Conservation (phyloP, 2,113 vertebrate genomes). For the Xiphophorus couchianus region DNA sequence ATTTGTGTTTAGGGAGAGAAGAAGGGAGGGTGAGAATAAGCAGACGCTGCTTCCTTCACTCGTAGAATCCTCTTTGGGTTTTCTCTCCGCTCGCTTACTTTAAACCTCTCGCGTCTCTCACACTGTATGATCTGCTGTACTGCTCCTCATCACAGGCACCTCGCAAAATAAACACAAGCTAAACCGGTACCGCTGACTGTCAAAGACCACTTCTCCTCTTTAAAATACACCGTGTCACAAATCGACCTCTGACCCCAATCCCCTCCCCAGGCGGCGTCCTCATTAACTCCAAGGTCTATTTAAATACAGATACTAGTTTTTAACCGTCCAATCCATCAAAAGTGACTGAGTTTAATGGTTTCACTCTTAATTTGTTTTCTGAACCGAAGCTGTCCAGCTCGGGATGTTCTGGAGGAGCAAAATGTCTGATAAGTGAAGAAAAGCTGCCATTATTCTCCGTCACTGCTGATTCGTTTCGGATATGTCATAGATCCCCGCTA, state of each 20-base stretch:
- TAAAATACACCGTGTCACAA: conserved; percentile 14
- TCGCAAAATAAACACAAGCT: conserved; percentile 63
- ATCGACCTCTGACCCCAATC: conserved; percentile 13
- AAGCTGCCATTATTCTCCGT: too few relatives aligned
- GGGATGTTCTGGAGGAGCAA: background rate
- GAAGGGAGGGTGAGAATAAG: background rate
- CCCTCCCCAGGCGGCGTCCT: background rate
- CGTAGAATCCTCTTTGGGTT: background rate
- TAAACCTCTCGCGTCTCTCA: conserved; percentile 31
- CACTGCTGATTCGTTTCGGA: too few relatives aligned
- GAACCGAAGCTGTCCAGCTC: background rate
- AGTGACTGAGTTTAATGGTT: background rate
- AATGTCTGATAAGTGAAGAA: background rate
- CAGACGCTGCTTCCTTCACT: background rate
- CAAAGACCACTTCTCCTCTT: conserved; percentile 28
- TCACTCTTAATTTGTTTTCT: background rate
- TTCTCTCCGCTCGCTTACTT: conserved; percentile 17
- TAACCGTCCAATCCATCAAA: conserved; percentile 18
- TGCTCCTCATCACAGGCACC: conserved; percentile 75
- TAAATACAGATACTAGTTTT: conserved; percentile 16
- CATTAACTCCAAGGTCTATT: conserved; percentile 38
- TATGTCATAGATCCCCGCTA: too few relatives aligned
- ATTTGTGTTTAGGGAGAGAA: background rate
- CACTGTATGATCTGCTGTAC: conserved; percentile 47
- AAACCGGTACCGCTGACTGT: conserved; percentile 24